A percentile compares a stretch with the other conserved stretches of the same genome.
These are phyloP conservation scores for Forbesichthys papilliferus DNA, from an alignment of 2,113 vertebrate genomes.

Conservation along the genomic window DNA sequence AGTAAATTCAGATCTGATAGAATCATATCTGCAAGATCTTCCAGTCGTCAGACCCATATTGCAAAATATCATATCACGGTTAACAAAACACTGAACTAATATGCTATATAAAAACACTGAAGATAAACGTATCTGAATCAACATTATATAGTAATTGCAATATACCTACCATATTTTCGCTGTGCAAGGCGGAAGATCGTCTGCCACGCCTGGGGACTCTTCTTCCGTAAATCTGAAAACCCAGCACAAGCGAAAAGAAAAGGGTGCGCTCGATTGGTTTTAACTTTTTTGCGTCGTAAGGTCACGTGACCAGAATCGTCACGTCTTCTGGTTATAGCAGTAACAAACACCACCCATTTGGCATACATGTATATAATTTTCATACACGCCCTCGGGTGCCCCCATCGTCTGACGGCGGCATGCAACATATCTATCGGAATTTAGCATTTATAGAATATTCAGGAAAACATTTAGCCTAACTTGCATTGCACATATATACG, in stretches of 20 bases:
- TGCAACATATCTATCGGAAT: too few relatives aligned
- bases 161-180: constrained; percentile 75
- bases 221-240: constrained; percentile 69
- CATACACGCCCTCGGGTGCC: not conserved
- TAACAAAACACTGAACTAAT: not conserved
- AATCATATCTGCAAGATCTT: constrained; percentile 8
- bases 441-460: too few relatives aligned
- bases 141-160: not conserved
- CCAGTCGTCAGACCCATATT: constrained; percentile 21
- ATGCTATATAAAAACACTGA: not conserved
- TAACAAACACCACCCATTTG: not conserved
- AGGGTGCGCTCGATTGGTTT: constrained; percentile 15
- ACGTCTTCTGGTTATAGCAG: not conserved
- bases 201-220: constrained; percentile 76
- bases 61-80: not conserved
- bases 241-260: not conserved
- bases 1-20: too few relatives aligned
- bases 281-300: not conserved
- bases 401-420: too few relatives aligned
- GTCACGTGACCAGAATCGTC: too few relatives aligned
- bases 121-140: not conserved
- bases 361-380: too few relatives aligned
- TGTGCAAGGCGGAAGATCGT: constrained; percentile 77
- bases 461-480: not conserved
- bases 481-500: not conserved